phyloP scores from a whole-genome alignment of 2,888 invertebrate species.

The Synanthedon andrenaeformis region DNA sequence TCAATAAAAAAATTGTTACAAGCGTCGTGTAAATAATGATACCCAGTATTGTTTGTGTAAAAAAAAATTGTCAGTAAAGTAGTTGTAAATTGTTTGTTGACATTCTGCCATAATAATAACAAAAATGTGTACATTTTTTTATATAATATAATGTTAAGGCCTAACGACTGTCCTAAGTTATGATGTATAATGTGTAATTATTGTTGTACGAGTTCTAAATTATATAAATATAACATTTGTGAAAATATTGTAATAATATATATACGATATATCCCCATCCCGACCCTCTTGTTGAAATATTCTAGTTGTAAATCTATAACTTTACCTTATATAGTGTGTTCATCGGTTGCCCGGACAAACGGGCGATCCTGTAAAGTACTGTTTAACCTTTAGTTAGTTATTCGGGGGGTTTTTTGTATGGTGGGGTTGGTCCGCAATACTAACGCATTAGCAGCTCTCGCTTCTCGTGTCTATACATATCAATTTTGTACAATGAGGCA shows the following conservation, averaged over 20 bases:
- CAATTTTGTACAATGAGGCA: conserved; percentile 8
- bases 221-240: conserved; percentile 14
- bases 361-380: too few relatives aligned
- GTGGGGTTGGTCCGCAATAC: neutral
- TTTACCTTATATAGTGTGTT: conserved; percentile 28
- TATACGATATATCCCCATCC: too few relatives aligned
- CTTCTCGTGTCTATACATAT: neutral
- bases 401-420: neutral
- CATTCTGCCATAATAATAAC: conserved; percentile 66
- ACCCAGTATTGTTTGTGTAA: conserved; percentile 49
- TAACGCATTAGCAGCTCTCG: neutral
- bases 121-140: conserved; percentile 46
- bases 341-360: conserved; percentile 16
- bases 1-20: too few relatives aligned
- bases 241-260: conserved; percentile 18
- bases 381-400: conserved; percentile 2
- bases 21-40: conserved; percentile 20
- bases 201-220: conserved; percentile 42
- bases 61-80: conserved; percentile 54
- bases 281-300: neutral
- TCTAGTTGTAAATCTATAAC: neutral
- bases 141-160: conserved; percentile 39
- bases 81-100: conserved; percentile 61
- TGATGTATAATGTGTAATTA: conserved; percentile 24
- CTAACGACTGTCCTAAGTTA: conserved; percentile 66